Evolutionary conservation across 1,140 invertebrate genomes (phyloP).

Genomic region (Drosophila ogumai): DNA sequence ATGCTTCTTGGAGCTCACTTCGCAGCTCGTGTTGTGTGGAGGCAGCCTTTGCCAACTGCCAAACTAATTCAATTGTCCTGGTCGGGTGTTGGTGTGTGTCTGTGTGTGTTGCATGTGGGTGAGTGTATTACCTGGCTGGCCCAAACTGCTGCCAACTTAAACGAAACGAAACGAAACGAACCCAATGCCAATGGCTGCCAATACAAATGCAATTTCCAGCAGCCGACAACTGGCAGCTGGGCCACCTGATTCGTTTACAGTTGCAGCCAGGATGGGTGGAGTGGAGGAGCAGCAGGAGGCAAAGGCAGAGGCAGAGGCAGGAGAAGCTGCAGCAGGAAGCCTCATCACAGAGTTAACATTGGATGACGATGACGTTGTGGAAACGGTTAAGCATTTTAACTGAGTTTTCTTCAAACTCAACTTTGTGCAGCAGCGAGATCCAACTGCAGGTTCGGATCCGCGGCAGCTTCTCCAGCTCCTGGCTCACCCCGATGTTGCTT

Average conservation of each 20-base stretch:
- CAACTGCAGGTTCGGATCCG: slow-evolving; percentile 20
- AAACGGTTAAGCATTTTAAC: slow-evolving; percentile 80
- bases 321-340: slow-evolving; percentile 25
- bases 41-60: slow-evolving; percentile 61
- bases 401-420: slow-evolving; percentile 70
- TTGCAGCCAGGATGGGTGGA: slow-evolving; percentile 8
- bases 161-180: slow-evolving; percentile 16
- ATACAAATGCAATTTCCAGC: slow-evolving; percentile 82
- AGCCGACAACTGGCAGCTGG: slow-evolving; percentile 76
- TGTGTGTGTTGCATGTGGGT: slow-evolving; percentile 15
- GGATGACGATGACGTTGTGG: slow-evolving; percentile 61
- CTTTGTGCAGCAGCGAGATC: slow-evolving; percentile 37
- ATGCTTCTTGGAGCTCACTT: slow-evolving; percentile 19
- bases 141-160: slow-evolving; percentile 35
- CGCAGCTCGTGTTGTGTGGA: slow-evolving; percentile 11
- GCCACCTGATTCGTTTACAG: slow-evolving; percentile 79
- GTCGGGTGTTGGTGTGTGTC: slow-evolving; percentile 14
- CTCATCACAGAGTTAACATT: slow-evolving; percentile 54
- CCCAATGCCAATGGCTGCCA: slow-evolving; percentile 74
- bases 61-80: slow-evolving; percentile 82
- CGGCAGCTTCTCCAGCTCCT: slow-evolving; percentile 17
- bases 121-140: slow-evolving; percentile 52
- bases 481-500: too few relatives aligned
- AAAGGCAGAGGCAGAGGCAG: neutral
- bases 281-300: slow-evolving; percentile 3